Base-by-base conservation (phyloP, 2,888 invertebrate genomes). In the Euzophera pinguis region DNA sequence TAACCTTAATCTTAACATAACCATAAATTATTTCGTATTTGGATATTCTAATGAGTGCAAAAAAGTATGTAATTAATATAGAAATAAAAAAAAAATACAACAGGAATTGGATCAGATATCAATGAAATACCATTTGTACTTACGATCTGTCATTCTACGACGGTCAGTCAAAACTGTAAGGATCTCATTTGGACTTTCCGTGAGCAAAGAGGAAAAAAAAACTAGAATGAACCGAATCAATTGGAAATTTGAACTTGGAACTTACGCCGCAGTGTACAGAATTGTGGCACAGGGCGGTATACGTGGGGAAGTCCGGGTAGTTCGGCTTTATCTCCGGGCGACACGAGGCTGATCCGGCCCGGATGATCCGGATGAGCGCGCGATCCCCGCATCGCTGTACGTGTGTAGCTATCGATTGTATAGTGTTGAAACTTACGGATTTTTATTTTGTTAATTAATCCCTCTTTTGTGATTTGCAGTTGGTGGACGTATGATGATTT, bases 291-390 rank as follows among this genome's bases (percentile, higher is more conserved):
- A 56, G 54, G 50, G 42, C 45, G 58, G 49, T 50, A 48, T 54
- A 70, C 63, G 63, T 57, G 62, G 70, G 69, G 73, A 35, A 35
- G 37, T n/a, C 47, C 35, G 49, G 32, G 73, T 71, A 74, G 75
- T 65, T 68, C 62, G 60, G 81, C 75, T 87, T 89, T 88, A 88
- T 89, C 87, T 86, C 80, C 75, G 76, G 69, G 77, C 82, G 82
- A 85, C 89, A 86, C 86, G 83, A 78, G 78, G 79, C 75, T 87
- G 81, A 88, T 87, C 88, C 81, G 77, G 62, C 63, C 67, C 69
- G 79, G 86, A 81, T 89, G 65, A 89, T 86, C 89, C 87, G 88
- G 89, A 88, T 89, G 71, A 87, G 75, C 81, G 70, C 63, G 60
- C 69, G 73, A 78, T 75, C 75, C 73, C 69, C 71, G 62, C 72